Percentiles rank a stretch among this genome's conserved stretches.
Conservation (phyloP, 2,888 invertebrate genomes). For the Nephrocerus scutellatus region DNA sequence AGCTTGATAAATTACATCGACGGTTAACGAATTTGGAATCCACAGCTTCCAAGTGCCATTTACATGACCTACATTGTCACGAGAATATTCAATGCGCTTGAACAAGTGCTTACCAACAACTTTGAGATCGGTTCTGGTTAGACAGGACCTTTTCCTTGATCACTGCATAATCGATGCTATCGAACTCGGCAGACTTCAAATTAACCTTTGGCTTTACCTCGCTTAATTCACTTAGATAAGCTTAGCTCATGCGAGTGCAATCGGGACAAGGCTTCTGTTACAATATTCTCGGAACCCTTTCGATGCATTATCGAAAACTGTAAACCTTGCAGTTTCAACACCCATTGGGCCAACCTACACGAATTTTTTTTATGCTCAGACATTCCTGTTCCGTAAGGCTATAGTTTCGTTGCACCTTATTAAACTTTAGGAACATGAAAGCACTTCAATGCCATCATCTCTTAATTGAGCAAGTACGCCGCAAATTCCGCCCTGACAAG, state of each 20-base stretch:
- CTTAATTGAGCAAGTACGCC: conserved; percentile 11
- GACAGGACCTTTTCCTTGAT: conserved; percentile 9
- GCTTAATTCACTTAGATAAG: conserved; percentile 1
- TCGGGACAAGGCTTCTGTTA: conserved; percentile 20
- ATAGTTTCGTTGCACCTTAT: conserved; percentile 13
- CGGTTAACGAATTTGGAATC: conserved; percentile 10
- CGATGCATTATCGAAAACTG: conserved; percentile 24
- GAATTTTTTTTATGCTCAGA: conserved; percentile 22
- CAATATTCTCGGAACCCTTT: conserved; percentile 24
- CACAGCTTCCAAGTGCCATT: conserved; percentile 14
- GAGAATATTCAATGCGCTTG: neutral
- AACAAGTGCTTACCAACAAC: conserved; percentile 1
- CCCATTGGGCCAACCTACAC: conserved; percentile 28
- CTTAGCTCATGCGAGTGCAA: too few species aligned
- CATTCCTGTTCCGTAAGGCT: conserved; percentile 14
- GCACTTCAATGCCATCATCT: conserved; percentile 13
- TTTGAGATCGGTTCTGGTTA: too few species aligned
- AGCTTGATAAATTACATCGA: conserved; percentile 1
- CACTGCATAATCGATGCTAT: conserved; percentile 7
- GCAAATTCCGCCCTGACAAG: conserved; percentile 12
- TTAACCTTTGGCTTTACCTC: conserved; percentile 5
- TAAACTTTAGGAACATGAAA: conserved; percentile 13
- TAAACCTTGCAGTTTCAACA: conserved; percentile 20
- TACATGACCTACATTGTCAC: neutral
- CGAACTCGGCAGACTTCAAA: conserved; percentile 5